A percentile compares a stretch with the other conserved stretches of the same genome.
phyloP scores from a whole-genome alignment of 2,888 invertebrate genomes.

The Tanypteryx hageni region DNA sequence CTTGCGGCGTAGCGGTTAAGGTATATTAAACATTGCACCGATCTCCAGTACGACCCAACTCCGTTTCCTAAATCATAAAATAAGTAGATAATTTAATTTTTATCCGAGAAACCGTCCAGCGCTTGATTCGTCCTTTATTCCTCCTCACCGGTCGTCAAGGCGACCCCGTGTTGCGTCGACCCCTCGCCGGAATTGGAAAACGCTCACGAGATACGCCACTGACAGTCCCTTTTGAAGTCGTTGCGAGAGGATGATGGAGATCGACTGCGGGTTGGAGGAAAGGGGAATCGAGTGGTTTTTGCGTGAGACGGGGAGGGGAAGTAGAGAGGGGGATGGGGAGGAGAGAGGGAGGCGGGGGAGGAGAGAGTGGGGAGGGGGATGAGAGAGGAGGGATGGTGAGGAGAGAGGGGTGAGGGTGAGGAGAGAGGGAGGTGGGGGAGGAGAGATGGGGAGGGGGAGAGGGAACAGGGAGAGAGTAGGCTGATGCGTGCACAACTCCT shows the following conservation, averaged over 20 bases:
- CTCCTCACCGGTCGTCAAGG: not conserved
- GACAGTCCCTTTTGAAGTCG: conserved; percentile 27
- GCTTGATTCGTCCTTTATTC: not conserved
- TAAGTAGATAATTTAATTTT: not conserved
- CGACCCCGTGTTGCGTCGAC: not conserved
- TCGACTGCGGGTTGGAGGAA: too few relatives aligned
- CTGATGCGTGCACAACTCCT: not conserved
- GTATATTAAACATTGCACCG: too few relatives aligned
- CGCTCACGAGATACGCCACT: conserved; percentile 39
- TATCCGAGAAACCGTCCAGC: not conserved
- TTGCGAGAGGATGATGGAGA: not conserved
- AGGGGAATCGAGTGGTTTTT: too few relatives aligned
- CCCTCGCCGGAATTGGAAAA: conserved; percentile 43
- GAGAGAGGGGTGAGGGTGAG: not conserved
- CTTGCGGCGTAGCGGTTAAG: too few relatives aligned
- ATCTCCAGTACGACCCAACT: too few relatives aligned
- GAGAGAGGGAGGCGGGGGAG: not conserved
- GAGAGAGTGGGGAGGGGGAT: not conserved
- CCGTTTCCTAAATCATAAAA: too few relatives aligned
- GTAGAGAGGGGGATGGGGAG: not conserved
- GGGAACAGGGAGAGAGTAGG: not conserved
- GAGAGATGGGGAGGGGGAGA: not conserved
- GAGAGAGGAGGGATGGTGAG: not conserved
- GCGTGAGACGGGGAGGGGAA: not conserved
- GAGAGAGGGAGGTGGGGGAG: not conserved